Percentiles rank a stretch among this genome's conserved stretches.
Conservation (phyloP, 2,888 invertebrate species). For the Leucophenga montana region DNA sequence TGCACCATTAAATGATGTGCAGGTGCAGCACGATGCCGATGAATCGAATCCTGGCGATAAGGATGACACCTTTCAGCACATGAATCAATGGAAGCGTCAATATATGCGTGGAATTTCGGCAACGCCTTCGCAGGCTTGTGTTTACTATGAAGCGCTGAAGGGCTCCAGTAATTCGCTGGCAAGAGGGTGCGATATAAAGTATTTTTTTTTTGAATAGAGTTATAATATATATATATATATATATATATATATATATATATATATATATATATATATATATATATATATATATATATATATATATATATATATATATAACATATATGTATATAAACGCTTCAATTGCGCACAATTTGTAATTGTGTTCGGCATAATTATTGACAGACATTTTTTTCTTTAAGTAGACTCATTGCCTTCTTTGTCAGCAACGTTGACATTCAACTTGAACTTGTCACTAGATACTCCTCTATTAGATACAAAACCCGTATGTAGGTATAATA, state of each 20-base stretch:
- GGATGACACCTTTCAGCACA: constrained; percentile 59
- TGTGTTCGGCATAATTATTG: constrained; percentile 37
- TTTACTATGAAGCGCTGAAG: constrained; percentile 70
- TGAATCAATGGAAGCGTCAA: constrained; percentile 66
- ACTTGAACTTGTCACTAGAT: constrained; percentile 64
- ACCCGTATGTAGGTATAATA: too few relatives aligned
- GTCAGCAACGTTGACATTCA: constrained; percentile 58
- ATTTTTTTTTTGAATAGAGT: too few relatives aligned
- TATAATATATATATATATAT: background rate
- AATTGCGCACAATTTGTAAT: too few relatives aligned
- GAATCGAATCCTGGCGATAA: constrained; percentile 48
- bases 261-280: background rate
- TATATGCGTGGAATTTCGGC: constrained; percentile 69
- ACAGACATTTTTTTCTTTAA: background rate
- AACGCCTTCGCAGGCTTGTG: constrained; percentile 66
- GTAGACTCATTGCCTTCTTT: background rate
- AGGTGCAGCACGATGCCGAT: constrained; percentile 58
- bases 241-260: background rate
- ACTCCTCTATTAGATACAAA: background rate
- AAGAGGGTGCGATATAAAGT: constrained; percentile 58
- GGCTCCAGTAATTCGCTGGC: constrained; percentile 64
- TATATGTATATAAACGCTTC: background rate
- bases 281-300: background rate
- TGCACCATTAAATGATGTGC: constrained; percentile 60
- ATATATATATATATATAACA: background rate